Percentiles rank a stretch among this genome's conserved stretches.
Conservation (phyloP, 2,113 vertebrate genomes). For the Urocitellus parryii region DNA sequence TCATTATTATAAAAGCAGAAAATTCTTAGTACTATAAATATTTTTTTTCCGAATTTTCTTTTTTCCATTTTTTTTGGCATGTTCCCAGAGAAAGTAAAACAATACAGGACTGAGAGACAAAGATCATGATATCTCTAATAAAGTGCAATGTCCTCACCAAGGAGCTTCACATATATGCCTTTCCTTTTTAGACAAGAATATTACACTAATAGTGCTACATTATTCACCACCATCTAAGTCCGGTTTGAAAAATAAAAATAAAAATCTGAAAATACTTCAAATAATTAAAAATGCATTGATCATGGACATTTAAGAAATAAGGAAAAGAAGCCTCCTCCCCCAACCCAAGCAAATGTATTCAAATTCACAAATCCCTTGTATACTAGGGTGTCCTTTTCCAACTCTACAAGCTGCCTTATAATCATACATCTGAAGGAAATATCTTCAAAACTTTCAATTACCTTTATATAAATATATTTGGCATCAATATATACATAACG, state of each 20-base stretch:
- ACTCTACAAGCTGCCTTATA: neutral
- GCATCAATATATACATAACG: neutral
- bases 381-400: neutral
- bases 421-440: neutral
- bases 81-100: neutral
- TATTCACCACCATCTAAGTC: neutral
- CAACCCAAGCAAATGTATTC: neutral
- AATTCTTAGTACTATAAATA: neutral
- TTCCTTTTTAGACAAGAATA: neutral
- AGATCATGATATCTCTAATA: neutral
- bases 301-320: slow-evolving; percentile 28
- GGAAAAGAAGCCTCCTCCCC: neutral
- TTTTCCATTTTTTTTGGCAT: neutral
- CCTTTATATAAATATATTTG: neutral
- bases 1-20: neutral
- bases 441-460: slow-evolving; percentile 3
- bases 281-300: slow-evolving; percentile 24
- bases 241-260: slow-evolving; percentile 9
- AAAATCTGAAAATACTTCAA: slow-evolving; percentile 36
- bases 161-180: neutral
- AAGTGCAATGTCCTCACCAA: neutral
- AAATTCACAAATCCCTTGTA: neutral
- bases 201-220: neutral
- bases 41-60: neutral
- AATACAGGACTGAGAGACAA: neutral